These are phyloP conservation scores for Erythrolamprus reginae DNA, from an alignment of 2,113 vertebrate species.

Conservation along the genomic window DNA sequence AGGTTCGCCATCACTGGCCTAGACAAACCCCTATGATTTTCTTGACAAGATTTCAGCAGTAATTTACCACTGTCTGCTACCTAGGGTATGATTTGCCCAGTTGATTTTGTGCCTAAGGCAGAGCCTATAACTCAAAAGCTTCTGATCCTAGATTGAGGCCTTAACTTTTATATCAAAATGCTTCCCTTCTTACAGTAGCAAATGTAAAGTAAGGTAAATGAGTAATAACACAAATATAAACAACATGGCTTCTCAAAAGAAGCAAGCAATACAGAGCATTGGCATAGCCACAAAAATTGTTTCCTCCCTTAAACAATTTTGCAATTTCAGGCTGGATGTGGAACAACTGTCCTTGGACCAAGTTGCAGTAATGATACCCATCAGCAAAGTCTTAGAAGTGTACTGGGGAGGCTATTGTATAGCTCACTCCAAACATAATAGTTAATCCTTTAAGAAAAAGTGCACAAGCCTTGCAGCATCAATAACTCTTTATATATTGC, in stretches of 20 bases:
- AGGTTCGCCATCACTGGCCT: too few species aligned
- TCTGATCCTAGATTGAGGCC: neutral
- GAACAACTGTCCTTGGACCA: neutral
- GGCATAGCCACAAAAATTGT: neutral
- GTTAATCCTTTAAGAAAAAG: neutral
- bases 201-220: neutral
- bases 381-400: neutral
- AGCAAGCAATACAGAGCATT: neutral
- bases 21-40: too few species aligned
- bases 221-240: neutral
- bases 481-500: neutral
- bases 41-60: too few species aligned
- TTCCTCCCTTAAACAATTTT: neutral
- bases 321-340: neutral
- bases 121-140: neutral
- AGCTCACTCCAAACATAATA: neutral
- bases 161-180: neutral
- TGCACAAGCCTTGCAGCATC: neutral
- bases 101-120: neutral
- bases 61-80: neutral
- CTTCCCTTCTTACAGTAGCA: neutral
- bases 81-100: neutral
- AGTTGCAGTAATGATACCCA: neutral
- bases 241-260: neutral
- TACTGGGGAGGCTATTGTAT: neutral